Percentiles rank a stretch among this genome's conserved stretches.
phyloP scores from a whole-genome alignment of 35 echinoderm and acorn worm genomes.

The Anneissia japonica region DNA sequence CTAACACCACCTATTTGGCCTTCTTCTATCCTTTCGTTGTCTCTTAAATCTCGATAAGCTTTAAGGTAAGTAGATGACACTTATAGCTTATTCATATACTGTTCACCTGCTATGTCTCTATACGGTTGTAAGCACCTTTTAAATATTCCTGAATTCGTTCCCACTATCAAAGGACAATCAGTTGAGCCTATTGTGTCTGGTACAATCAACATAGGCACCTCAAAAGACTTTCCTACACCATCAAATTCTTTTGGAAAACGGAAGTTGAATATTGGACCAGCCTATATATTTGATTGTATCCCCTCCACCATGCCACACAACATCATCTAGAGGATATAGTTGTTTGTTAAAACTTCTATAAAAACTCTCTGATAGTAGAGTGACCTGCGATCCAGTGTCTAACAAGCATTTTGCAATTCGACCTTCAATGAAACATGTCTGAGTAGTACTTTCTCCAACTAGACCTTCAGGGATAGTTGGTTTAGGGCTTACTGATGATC shows the following conservation, averaged over 20 bases:
- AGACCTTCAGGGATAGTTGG: conserved; percentile 36
- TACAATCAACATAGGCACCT: conserved; percentile 25
- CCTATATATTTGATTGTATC: conserved; percentile 51
- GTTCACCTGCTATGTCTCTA: conserved; percentile 4
- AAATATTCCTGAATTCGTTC: conserved; percentile 60
- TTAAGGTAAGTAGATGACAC: conserved; percentile 14
- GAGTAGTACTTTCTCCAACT: conserved; percentile 23
- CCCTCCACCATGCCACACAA: conserved; percentile 51
- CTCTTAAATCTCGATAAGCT: conserved; percentile 17
- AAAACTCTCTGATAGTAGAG: conserved; percentile 36
- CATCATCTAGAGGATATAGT: conserved; percentile 35
- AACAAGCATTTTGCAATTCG: background rate
- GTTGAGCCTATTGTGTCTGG: conserved; percentile 23
- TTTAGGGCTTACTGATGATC: background rate
- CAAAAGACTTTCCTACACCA: conserved; percentile 18
- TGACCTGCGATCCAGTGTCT: conserved; percentile 64
- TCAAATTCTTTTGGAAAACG: background rate
- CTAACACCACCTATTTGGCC: conserved; percentile 37
- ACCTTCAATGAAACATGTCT: conserved; percentile 22
- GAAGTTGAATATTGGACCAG: conserved; percentile 25
- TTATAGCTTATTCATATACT: conserved; percentile 16
- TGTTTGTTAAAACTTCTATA: conserved; percentile 15
- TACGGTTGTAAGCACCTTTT: conserved; percentile 13
- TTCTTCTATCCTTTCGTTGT: conserved; percentile 6
- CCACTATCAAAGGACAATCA: conserved; percentile 19